These are phyloP conservation scores for Merodon equestris DNA, from an alignment of 2,888 invertebrate genomes.

Conservation along the genomic window DNA sequence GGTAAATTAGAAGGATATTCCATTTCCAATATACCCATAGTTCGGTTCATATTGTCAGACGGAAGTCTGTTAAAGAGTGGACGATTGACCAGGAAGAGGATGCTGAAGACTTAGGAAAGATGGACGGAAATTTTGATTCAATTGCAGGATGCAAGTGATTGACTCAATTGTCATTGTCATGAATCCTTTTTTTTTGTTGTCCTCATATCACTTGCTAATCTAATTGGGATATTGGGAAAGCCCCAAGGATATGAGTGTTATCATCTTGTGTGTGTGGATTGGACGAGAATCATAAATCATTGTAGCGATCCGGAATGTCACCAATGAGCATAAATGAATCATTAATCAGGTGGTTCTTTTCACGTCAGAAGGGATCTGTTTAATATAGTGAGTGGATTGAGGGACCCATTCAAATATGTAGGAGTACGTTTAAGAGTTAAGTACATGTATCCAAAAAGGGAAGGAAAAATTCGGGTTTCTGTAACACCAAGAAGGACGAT, in stretches of 20 bases:
- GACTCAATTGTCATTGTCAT: conserved; percentile 32
- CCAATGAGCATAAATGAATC: conserved; percentile 1
- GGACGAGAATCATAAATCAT: conserved; percentile 28
- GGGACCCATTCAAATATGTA: no score
- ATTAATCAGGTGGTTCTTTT: conserved; percentile 35
- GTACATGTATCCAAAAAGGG: no score
- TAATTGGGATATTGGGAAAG: neutral
- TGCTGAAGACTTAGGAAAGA: neutral
- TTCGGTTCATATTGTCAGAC: conserved; percentile 19
- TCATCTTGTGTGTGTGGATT: no score
- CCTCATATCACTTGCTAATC: neutral
- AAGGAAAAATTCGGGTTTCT: no score
- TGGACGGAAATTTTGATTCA: conserved; percentile 26
- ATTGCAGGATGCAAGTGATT: conserved; percentile 53
- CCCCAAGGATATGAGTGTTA: no score
- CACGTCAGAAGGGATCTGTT: conserved; percentile 18
- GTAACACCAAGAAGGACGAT: no score
- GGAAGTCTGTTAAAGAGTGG: conserved; percentile 37
- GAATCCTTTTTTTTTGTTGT: conserved; percentile 11
- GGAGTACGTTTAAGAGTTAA: no score
- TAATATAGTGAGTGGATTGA: neutral
- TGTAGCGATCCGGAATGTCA: neutral
- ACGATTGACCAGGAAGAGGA: neutral
- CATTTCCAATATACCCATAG: conserved; percentile 45
- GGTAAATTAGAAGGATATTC: conserved; percentile 56